phyloP scores from a whole-genome alignment of 2,797 vertebrate genomes.

The Enteromius viviparus region DNA sequence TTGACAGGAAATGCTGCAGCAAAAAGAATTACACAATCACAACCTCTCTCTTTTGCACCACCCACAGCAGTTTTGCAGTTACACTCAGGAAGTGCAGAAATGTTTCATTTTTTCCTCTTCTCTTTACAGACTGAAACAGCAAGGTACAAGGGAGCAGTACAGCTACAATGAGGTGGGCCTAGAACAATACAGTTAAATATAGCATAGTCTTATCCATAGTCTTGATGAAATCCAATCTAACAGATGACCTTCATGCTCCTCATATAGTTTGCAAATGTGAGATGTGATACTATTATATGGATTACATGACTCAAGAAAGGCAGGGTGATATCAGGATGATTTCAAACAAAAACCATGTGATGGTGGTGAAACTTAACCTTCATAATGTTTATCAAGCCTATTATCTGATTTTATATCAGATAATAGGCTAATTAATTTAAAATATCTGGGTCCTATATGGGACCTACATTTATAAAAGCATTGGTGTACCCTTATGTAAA shows the following conservation, averaged over 20 bases:
- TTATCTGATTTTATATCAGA: not conserved
- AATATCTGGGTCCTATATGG: not conserved
- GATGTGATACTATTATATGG: not conserved
- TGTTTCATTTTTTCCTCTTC: slow-evolving; percentile 50
- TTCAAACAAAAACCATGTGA: not conserved
- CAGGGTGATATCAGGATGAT: not conserved
- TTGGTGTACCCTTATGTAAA: not conserved
- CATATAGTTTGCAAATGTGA: slow-evolving; percentile 23
- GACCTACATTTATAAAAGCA: not conserved
- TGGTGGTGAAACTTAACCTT: not conserved
- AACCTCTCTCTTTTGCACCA: slow-evolving; percentile 19
- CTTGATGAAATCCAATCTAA: slow-evolving; percentile 62
- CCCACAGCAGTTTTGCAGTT: slow-evolving; percentile 13
- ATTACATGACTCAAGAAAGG: not conserved
- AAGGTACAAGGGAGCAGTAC: slow-evolving; percentile 83
- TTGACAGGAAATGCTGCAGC: slow-evolving; percentile 11
- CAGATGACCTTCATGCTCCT: slow-evolving; percentile 65
- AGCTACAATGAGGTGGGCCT: slow-evolving; percentile 84
- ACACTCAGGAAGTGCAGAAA: slow-evolving; percentile 35
- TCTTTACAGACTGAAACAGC: slow-evolving; percentile 79
- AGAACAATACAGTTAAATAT: slow-evolving; percentile 43
- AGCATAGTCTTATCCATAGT: slow-evolving; percentile 47
- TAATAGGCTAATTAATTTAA: not conserved
- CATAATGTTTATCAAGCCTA: not conserved
- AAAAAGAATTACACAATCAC: slow-evolving; percentile 9